Percentiles rank a stretch among this genome's conserved stretches.
phyloP scores from a whole-genome alignment of 1,140 invertebrate genomes.

The Holcopasites calliopsidis region DNA sequence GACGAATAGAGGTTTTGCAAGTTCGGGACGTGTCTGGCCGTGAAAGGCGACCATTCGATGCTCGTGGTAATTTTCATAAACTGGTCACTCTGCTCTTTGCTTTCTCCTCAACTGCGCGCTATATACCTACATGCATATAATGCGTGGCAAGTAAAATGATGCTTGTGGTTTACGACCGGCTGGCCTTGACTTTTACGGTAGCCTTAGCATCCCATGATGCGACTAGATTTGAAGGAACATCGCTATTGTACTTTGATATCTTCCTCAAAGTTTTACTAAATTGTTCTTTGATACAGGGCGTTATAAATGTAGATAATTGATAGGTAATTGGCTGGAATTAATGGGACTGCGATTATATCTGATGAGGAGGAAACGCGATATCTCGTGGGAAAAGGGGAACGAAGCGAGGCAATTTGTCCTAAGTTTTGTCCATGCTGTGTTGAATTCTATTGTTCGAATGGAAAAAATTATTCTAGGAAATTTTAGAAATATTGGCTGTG shows the following conservation, averaged over 20 bases:
- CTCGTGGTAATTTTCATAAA: slow-evolving; percentile 46
- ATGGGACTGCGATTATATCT: no score
- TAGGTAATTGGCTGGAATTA: no score
- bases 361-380: no score
- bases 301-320: not conserved
- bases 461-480: no score
- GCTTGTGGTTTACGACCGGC: slow-evolving; percentile 28
- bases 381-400: no score
- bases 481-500: no score
- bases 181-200: slow-evolving; percentile 56
- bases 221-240: slow-evolving; percentile 12
- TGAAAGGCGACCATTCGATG: slow-evolving; percentile 18
- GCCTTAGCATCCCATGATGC: slow-evolving; percentile 19
- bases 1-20: slow-evolving; percentile 18
- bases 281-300: not conserved
- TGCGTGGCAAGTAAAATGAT: slow-evolving; percentile 9
- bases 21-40: not conserved
- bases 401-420: no score
- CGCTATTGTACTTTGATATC: slow-evolving; percentile 25
- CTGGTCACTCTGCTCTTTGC: slow-evolving; percentile 36
- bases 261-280: not conserved
- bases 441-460: no score
- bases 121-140: slow-evolving; percentile 11
- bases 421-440: no score
- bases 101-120: slow-evolving; percentile 43